Percentiles rank a stretch among this genome's conserved stretches.
phyloP scores from a whole-genome alignment of 2,113 vertebrate species.

The Nerophis lumbriciformis region DNA sequence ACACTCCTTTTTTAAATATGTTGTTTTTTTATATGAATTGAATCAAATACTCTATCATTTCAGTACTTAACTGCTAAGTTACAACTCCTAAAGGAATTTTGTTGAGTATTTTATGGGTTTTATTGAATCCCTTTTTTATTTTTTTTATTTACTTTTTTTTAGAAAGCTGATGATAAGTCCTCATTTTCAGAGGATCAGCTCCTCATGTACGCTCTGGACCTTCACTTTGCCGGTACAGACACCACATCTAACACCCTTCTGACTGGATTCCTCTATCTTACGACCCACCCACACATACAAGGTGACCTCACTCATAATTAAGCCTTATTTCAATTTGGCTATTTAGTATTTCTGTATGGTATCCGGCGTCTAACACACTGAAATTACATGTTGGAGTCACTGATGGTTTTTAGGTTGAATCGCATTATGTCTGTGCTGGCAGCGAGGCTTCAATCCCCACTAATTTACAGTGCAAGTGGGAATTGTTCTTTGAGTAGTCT shows the following conservation, averaged over 20 bases:
- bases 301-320: conserved; percentile 16
- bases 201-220: conserved; percentile 34
- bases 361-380: too few relatives aligned
- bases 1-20: background rate
- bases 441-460: too few relatives aligned
- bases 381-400: too few relatives aligned
- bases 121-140: background rate
- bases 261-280: conserved; percentile 51
- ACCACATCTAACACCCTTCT: conserved; percentile 64
- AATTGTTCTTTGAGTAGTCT: too few relatives aligned
- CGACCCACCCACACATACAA: conserved; percentile 46
- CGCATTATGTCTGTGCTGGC: too few relatives aligned
- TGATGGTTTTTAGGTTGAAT: too few relatives aligned
- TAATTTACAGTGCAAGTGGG: too few relatives aligned
- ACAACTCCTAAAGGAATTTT: too few relatives aligned
- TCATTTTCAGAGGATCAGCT: conserved; percentile 43
- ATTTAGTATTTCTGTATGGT: background rate
- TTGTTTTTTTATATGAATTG: background rate
- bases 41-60: too few relatives aligned
- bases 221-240: conserved; percentile 63
- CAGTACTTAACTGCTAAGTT: too few relatives aligned
- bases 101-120: background rate
- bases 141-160: background rate
- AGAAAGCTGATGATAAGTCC: conserved; percentile 4
- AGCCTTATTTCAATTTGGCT: background rate